Evolutionary conservation across 37 sponge, comb jelly and placozoan species (phyloP), one percentile per base, ranked within the genome.

Genomic region (Hexactinellida sp.): DNA sequence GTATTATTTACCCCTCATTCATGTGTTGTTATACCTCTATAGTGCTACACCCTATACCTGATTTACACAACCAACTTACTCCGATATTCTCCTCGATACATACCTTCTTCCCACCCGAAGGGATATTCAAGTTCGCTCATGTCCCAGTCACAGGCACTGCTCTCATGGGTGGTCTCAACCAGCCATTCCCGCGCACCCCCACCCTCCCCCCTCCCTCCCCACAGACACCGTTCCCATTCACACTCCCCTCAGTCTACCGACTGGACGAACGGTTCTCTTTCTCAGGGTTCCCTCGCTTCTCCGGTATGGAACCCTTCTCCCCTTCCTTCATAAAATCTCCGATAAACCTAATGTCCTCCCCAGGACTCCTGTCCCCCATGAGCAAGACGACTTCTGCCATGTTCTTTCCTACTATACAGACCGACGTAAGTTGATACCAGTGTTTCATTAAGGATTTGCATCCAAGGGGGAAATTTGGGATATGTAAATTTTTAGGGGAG

Each of bases 171-270:
- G 37, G 37, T 38, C 83, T 93, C 54, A 87, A 82, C 37, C 89
- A 89, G 16, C 39, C 82, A 25, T 88, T 93, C 38, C 94, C 94
- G 32, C 90, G 88, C 82, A 93, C 94, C 0, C 94, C 94, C 37
- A 93, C 94, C 37, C 91, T 93, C 83, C 94, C 94, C 24, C 93
- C 94, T 39, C 94, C 94, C 47, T 93, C 94, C 0, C 94, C 94
- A 24, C 94, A 93, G 63, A 87, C 94, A 25, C 76, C 76, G 30
- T 63, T 63, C 30, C 76, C 76, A 3, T 63, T 63, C 76, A 32
- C 76, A n/a, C 21, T 63, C 76, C 76, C 76, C 30, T 63, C 76
- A n/a, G 76, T 63, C 34, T 63, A 63, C 76, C 25, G 76, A n/a
- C 34, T 63, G 34, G 76, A 63, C 34, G 76, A 63, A 21, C 25